Percentiles rank a stretch among this genome's conserved stretches.
Conservation (phyloP, 2,113 vertebrate genomes). For the Burhinus bistriatus region DNA sequence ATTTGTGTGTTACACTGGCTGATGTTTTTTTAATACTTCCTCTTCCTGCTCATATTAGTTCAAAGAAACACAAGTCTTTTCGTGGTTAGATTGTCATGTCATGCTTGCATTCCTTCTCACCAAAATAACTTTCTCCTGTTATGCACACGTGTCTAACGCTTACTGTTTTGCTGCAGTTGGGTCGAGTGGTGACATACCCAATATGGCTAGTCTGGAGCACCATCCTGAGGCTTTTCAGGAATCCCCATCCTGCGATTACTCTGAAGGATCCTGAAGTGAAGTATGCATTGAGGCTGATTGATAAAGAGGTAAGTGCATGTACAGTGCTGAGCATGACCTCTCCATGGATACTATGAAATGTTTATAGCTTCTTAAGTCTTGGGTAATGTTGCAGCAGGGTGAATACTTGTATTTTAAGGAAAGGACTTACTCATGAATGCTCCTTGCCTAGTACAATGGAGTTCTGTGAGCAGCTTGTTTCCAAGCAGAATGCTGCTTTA, state of each 20-base stretch:
- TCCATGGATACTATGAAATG: fast-evolving
- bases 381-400: neutral
- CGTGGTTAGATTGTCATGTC: neutral
- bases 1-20: neutral
- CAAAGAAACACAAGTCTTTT: fast-evolving
- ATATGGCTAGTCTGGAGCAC: conserved; percentile 62
- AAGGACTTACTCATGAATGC: neutral
- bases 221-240: conserved; percentile 65
- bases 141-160: fast-evolving
- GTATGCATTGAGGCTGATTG: conserved; percentile 73
- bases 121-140: neutral
- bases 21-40: neutral
- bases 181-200: conserved; percentile 56
- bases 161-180: conserved; percentile 59
- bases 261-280: conserved; percentile 75
- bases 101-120: neutral
- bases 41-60: neutral
- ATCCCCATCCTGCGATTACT: conserved; percentile 68
- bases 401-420: neutral
- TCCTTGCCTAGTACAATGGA: neutral
- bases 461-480: neutral
- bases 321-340: neutral
- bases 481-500: neutral
- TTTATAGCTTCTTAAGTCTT: neutral
- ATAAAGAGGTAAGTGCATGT: conserved; percentile 64